These are phyloP conservation scores for Todiramphus chloris DNA, from an alignment of 2,113 vertebrate genomes.

Conservation along the genomic window DNA sequence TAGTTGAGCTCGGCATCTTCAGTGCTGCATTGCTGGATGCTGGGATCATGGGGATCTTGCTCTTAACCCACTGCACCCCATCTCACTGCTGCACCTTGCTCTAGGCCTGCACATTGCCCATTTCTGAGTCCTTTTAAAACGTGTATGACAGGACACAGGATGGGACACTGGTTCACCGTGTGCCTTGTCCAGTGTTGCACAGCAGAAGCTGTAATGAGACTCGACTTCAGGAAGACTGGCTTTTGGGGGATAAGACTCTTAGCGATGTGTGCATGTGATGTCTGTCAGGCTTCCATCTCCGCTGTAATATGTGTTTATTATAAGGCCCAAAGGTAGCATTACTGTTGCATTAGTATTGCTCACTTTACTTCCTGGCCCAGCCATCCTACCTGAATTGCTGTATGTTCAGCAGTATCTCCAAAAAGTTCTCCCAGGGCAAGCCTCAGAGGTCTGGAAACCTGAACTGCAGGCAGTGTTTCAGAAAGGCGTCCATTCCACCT, in stretches of 20 bases:
- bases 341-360: neutral
- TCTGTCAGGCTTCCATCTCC: neutral
- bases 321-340: neutral
- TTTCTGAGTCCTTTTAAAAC: neutral
- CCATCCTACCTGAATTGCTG: neutral
- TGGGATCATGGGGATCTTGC: neutral
- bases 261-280: neutral
- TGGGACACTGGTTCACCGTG: rapidly evolving
- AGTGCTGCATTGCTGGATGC: neutral
- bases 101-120: rapidly evolving
- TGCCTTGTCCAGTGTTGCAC: neutral
- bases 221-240: neutral
- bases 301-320: neutral
- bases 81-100: neutral
- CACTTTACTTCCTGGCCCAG: neutral
- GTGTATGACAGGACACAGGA: rapidly evolving
- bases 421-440: neutral
- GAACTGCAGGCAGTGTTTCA: neutral
- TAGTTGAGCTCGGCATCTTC: neutral
- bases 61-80: rapidly evolving
- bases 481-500: neutral
- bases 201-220: neutral
- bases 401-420: neutral
- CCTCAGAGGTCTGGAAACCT: neutral
- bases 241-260: neutral